These are phyloP conservation scores for Calyptommatus sinebrachiatus DNA, from an alignment of 2,113 vertebrate genomes.

Conservation along the genomic window DNA sequence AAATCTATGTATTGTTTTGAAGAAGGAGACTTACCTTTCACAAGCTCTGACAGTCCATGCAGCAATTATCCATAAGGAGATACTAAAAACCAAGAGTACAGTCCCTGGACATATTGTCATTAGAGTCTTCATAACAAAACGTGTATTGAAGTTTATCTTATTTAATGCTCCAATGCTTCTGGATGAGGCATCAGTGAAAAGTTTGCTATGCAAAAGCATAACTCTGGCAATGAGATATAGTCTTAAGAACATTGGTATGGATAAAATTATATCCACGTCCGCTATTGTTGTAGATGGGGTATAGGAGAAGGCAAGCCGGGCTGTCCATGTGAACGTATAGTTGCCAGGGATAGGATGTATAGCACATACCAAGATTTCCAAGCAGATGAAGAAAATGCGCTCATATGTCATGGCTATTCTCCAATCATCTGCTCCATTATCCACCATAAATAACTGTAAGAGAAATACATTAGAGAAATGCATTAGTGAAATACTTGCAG, in stretches of 20 bases:
- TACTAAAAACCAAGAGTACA: conserved; percentile 98
- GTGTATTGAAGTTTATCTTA: conserved; percentile 99
- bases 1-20: neutral
- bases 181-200: conserved; percentile 98
- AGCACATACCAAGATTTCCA: conserved; percentile 98
- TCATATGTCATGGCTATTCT: conserved; percentile 99
- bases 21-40: conserved; percentile 86
- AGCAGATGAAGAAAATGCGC: conserved; percentile 98
- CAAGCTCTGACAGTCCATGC: conserved; percentile 98
- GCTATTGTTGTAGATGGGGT: conserved; percentile 92
- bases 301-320: conserved; percentile 94
- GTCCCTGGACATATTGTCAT: conserved; percentile 99
- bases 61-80: conserved; percentile 99
- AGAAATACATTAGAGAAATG: conserved; percentile 61
- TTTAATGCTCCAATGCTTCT: conserved; percentile 98
- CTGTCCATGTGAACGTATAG: conserved; percentile 98
- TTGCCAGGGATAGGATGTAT: conserved; percentile 98
- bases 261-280: conserved; percentile 99
- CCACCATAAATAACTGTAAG: conserved; percentile 98
- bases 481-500: conserved; percentile 59
- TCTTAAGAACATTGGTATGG: conserved; percentile 99
- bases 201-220: conserved; percentile 99
- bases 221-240: conserved; percentile 98
- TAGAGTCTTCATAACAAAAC: conserved; percentile 99
- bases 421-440: conserved; percentile 99